These are phyloP conservation scores for Pseudobourletiella spinata DNA, from an alignment of 1,140 invertebrate genomes.

Conservation along the genomic window DNA sequence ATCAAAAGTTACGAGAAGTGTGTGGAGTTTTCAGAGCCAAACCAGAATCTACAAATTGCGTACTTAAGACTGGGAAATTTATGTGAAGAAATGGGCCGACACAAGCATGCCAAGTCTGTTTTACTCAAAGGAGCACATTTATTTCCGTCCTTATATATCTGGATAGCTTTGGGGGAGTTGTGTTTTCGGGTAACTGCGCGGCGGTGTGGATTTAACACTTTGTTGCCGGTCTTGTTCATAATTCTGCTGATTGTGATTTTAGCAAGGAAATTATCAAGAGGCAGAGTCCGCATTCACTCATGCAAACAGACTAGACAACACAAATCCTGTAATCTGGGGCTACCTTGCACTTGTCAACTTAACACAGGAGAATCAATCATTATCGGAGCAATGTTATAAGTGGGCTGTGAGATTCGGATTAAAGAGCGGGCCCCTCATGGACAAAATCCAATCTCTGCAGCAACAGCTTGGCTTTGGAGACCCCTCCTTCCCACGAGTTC, in stretches of 20 bases:
- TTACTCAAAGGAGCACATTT: constrained; percentile 30
- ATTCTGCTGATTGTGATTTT: too few species aligned
- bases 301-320: constrained; percentile 40
- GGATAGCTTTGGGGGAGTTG: constrained; percentile 40
- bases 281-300: constrained; percentile 40
- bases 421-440: constrained; percentile 16
- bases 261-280: constrained; percentile 35
- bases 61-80: constrained; percentile 23
- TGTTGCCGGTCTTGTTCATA: too few species aligned
- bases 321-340: constrained; percentile 40
- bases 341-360: constrained; percentile 42
- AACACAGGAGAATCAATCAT: constrained; percentile 4
- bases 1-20: constrained; percentile 18
- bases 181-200: too few species aligned
- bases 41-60: constrained; percentile 24
- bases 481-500: constrained; percentile 21
- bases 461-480: constrained; percentile 23
- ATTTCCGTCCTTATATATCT: constrained; percentile 38
- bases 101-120: constrained; percentile 16
- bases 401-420: constrained; percentile 33
- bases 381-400: constrained; percentile 30
- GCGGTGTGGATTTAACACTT: too few species aligned
- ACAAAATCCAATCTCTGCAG: constrained; percentile 24
- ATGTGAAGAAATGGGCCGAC: constrained; percentile 3
- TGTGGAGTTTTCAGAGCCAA: constrained; percentile 4